Evolutionary conservation across 2,113 vertebrate genomes (phyloP).

Genomic region (Pachyramphus minor): DNA sequence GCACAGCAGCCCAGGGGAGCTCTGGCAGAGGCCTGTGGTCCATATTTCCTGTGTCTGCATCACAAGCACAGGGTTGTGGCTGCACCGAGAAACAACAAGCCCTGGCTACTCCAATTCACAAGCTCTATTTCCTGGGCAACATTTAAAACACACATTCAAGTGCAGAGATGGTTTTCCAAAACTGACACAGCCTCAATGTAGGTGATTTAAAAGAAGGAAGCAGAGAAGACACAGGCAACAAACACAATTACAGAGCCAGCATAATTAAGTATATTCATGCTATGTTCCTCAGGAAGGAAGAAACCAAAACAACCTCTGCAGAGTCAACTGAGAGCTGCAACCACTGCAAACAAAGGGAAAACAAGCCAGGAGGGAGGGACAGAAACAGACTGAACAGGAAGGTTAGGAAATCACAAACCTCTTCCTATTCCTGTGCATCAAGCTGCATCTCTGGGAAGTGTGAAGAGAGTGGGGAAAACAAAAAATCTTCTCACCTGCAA

Average conservation of each 20-base stretch:
- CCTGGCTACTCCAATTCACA: neutral
- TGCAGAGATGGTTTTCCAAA: neutral
- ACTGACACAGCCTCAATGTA: neutral
- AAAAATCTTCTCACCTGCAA: conserved; percentile 6
- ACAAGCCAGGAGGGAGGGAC: neutral
- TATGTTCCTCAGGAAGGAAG: neutral
- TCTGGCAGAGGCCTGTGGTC: neutral
- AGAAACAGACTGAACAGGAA: neutral
- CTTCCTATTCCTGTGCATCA: neutral
- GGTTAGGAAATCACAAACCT: neutral
- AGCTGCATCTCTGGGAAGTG: neutral
- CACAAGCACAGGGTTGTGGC: neutral
- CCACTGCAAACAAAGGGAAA: neutral
- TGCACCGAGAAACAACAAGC: neutral
- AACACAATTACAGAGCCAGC: neutral
- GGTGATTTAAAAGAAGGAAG: neutral
- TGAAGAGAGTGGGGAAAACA: neutral
- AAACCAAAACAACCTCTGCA: neutral
- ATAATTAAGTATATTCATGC: neutral
- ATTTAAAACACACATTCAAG: neutral
- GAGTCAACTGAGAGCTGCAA: neutral
- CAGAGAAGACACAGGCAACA: neutral
- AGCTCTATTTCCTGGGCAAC: neutral
- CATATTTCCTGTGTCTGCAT: neutral
- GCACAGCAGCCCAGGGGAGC: neutral